A percentile compares a stretch with the other conserved stretches of the same genome.
phyloP scores from a whole-genome alignment of 2,113 vertebrate species.

The Progne subis region DNA sequence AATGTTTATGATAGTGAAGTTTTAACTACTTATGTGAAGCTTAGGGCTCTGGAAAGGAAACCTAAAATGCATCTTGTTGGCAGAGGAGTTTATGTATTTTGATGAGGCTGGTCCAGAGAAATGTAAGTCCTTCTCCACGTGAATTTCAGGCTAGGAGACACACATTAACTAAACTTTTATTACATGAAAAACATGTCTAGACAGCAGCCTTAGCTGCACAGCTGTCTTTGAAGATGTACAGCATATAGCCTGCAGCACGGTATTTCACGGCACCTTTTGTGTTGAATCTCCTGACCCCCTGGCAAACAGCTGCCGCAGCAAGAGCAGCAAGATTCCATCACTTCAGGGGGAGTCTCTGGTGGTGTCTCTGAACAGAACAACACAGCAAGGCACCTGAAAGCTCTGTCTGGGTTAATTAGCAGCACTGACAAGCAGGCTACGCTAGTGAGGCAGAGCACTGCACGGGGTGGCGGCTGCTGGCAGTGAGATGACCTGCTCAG shows the following conservation, averaged over 20 bases:
- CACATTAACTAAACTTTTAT: background rate
- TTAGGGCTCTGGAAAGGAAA: background rate
- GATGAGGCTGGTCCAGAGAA: background rate
- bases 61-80: background rate
- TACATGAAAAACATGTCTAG: constrained; percentile 32
- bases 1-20: background rate
- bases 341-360: background rate
- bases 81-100: background rate
- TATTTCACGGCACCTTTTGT: background rate
- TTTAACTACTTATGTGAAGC: background rate
- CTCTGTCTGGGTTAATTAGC: constrained; percentile 13
- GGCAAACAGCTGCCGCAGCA: constrained; percentile 25
- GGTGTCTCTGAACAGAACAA: background rate
- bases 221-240: background rate
- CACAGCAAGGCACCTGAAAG: background rate
- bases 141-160: background rate
- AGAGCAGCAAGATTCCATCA: background rate
- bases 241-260: background rate
- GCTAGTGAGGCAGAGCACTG: background rate
- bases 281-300: background rate
- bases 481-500: background rate
- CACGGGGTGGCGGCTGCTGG: background rate
- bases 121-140: background rate
- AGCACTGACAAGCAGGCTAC: background rate
- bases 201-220: background rate